Percentiles rank a stretch among this genome's conserved stretches.
phyloP scores from a whole-genome alignment of 2,797 vertebrate species.

The Pangasius djambal region DNA sequence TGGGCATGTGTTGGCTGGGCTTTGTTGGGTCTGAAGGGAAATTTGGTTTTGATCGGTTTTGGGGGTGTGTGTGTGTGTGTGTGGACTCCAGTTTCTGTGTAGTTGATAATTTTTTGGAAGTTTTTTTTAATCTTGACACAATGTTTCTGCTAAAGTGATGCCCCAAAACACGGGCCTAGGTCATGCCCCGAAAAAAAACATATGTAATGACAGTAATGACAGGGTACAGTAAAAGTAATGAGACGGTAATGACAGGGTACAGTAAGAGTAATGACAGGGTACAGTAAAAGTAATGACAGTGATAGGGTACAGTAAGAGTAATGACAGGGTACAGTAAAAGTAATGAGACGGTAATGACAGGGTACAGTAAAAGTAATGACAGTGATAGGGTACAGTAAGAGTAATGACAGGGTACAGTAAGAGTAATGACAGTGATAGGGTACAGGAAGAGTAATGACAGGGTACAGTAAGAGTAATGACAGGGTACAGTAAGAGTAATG shows the following conservation, averaged over 20 bases:
- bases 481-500: background rate
- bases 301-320: background rate
- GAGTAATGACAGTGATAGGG: background rate
- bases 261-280: background rate
- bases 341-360: background rate
- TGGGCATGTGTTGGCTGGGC: constrained; percentile 26
- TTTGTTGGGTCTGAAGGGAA: constrained; percentile 45
- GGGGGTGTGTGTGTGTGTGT: background rate
- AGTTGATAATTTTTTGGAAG: background rate
- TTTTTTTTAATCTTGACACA: background rate
- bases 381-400: no score
- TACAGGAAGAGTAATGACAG: background rate
- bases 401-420: background rate
- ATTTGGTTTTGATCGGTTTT: constrained; percentile 30
- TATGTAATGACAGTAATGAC: background rate
- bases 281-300: background rate
- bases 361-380: background rate
- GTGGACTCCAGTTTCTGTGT: background rate
- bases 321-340: background rate
- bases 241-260: background rate
- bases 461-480: background rate
- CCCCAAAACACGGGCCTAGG: background rate
- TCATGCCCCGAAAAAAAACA: background rate
- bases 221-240: background rate
- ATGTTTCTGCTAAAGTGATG: background rate